phyloP scores from a whole-genome alignment of 2,888 invertebrate species.

The Furcula furcula region DNA sequence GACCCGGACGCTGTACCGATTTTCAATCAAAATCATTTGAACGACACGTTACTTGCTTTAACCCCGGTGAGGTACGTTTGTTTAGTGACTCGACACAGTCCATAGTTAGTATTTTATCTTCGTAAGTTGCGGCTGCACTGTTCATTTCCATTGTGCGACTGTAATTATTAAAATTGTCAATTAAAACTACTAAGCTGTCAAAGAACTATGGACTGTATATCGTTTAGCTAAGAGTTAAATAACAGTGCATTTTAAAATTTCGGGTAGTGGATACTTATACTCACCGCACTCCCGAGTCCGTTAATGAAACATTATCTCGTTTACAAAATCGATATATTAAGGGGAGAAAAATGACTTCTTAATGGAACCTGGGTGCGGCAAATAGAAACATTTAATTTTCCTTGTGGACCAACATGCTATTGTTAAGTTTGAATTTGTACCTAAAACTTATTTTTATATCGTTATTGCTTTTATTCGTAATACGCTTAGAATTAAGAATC shows the following conservation, averaged over 20 bases:
- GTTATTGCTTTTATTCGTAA: conserved; percentile 41
- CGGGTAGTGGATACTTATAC: too few species aligned
- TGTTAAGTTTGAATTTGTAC: conserved; percentile 33
- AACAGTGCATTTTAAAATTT: too few species aligned
- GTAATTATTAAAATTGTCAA: conserved; percentile 28
- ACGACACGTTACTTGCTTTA: too few species aligned
- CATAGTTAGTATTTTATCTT: background rate
- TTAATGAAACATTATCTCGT: too few species aligned
- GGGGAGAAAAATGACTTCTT: too few species aligned
- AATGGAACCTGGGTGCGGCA: conserved; percentile 14
- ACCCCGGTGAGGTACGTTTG: too few species aligned
- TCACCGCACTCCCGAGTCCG: too few species aligned
- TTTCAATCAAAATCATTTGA: too few species aligned
- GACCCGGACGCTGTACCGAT: too few species aligned
- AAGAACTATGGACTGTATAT: conserved; percentile 25
- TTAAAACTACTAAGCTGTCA: conserved; percentile 22
- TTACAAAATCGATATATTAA: too few species aligned
- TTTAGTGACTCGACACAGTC: background rate
- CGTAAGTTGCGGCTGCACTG: conserved; percentile 1
- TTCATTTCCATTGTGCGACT: conserved; percentile 11
- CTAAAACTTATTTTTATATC: conserved; percentile 47
- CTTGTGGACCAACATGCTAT: conserved; percentile 46
- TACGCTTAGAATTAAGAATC: conserved; percentile 38
- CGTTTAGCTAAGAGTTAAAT: conserved; percentile 18
- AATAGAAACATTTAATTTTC: conserved; percentile 26